Percentiles rank a stretch among this genome's conserved stretches.
Conservation (phyloP, 2,113 vertebrate genomes). For the Hippolais icterina region DNA sequence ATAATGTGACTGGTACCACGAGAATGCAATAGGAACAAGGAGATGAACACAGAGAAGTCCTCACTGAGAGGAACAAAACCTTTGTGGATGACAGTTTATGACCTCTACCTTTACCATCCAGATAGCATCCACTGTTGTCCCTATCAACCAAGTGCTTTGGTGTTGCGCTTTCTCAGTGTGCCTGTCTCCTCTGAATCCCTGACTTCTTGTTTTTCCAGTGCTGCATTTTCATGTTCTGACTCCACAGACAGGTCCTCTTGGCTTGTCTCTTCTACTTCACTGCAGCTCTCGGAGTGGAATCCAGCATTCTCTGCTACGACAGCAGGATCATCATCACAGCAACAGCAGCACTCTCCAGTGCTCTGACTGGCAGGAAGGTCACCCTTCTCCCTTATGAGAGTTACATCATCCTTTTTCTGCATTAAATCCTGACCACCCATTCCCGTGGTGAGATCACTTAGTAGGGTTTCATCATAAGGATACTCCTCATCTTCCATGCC, state of each 20-base stretch:
- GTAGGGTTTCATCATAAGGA: slow-evolving; percentile 19
- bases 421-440: background rate
- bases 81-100: background rate
- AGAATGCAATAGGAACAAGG: background rate
- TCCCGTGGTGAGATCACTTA: background rate
- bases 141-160: slow-evolving; percentile 46
- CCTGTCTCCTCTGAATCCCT: slow-evolving; percentile 22
- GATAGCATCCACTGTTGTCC: background rate
- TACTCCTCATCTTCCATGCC: slow-evolving; percentile 72
- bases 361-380: slow-evolving; percentile 71
- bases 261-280: slow-evolving; percentile 75
- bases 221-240: slow-evolving; percentile 17
- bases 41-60: background rate
- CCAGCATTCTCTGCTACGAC: slow-evolving; percentile 83
- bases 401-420: background rate
- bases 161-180: slow-evolving; percentile 78
- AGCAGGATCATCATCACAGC: slow-evolving; percentile 75
- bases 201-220: background rate
- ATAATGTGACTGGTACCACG: background rate
- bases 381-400: slow-evolving; percentile 43
- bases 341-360: slow-evolving; percentile 38
- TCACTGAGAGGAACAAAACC: background rate
- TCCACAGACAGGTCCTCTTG: slow-evolving; percentile 40
- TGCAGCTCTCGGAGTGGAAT: slow-evolving; percentile 72
- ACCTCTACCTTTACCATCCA: background rate